phyloP scores from a whole-genome alignment of 2,113 vertebrate species.

The Cyprinodon variegatus region DNA sequence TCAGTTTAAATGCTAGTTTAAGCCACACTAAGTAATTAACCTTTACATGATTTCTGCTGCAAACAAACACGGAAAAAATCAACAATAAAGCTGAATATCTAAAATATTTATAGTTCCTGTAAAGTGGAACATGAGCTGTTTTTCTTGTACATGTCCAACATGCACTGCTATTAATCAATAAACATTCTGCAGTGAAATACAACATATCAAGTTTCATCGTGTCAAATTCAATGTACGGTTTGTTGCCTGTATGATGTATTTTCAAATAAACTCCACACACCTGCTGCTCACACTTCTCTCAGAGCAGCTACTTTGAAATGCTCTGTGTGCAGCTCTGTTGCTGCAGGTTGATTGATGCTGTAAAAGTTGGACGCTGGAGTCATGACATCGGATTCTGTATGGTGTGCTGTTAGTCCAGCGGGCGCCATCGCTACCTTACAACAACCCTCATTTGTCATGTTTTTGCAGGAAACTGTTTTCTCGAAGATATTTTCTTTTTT shows the following conservation, averaged over 20 bases:
- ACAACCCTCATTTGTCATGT: conserved; percentile 34
- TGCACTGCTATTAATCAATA: conserved; percentile 56
- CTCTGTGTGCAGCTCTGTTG: not conserved
- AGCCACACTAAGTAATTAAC: not conserved
- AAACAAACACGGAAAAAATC: conserved; percentile 3
- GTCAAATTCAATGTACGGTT: conserved; percentile 28
- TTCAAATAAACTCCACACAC: conserved; percentile 8
- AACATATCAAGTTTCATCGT: conserved; percentile 39
- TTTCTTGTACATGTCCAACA: conserved; percentile 36
- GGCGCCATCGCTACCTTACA: conserved; percentile 33
- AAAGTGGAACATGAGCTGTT: conserved; percentile 50
- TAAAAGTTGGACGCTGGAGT: conserved; percentile 44
- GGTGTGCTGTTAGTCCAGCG: conserved; percentile 21
- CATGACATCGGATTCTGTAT: conserved; percentile 48
- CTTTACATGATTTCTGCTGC: conserved; percentile 14
- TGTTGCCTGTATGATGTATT: conserved; percentile 22
- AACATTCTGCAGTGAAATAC: conserved; percentile 36
- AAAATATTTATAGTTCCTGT: conserved; percentile 53
- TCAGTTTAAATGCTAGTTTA: not conserved
- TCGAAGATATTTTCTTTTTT: not conserved
- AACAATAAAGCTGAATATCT: conserved; percentile 10
- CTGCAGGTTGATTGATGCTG: conserved; percentile 49
- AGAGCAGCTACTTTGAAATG: conserved; percentile 25
- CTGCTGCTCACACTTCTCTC: conserved; percentile 17
- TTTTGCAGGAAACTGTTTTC: conserved; percentile 13